A percentile compares a stretch with the other conserved stretches of the same genome.
phyloP scores from a whole-genome alignment of 2,113 vertebrate genomes.

The Prolemur simus region DNA sequence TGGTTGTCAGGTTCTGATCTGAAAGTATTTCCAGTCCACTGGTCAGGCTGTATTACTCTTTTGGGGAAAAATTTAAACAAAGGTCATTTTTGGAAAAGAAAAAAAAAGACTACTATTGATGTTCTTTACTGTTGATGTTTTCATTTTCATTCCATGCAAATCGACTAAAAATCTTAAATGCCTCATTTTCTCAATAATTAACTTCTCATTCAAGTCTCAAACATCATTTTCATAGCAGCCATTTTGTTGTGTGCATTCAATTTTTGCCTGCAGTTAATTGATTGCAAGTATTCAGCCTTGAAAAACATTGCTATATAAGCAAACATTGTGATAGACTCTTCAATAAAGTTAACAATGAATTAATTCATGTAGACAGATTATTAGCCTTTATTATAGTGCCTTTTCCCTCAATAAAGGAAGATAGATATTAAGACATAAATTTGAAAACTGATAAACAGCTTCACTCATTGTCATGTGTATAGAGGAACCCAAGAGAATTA shows the following conservation, averaged over 20 bases:
- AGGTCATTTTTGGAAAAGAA: constrained; percentile 6
- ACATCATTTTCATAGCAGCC: constrained; percentile 38
- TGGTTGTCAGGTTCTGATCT: background rate
- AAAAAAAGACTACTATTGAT: background rate
- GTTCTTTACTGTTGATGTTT: constrained; percentile 33
- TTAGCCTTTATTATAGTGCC: background rate
- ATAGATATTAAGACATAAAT: background rate
- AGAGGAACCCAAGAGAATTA: background rate
- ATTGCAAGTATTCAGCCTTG: constrained; percentile 61
- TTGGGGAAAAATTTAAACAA: background rate
- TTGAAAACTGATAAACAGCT: constrained; percentile 11
- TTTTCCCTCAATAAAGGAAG: background rate
- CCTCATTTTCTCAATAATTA: constrained; percentile 66
- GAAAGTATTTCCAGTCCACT: background rate
- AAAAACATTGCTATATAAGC: constrained; percentile 39
- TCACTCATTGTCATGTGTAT: background rate
- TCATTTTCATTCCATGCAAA: constrained; percentile 28
- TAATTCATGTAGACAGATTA: constrained; percentile 36
- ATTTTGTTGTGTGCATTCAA: background rate
- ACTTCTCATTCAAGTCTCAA: constrained; percentile 48
- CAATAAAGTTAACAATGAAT: constrained; percentile 22
- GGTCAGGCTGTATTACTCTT: background rate
- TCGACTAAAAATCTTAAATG: constrained; percentile 47
- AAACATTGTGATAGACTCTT: constrained; percentile 32
- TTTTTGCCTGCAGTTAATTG: constrained; percentile 60